A percentile compares a stretch with the other conserved stretches of the same genome.
These are phyloP conservation scores for Furnarius figulus DNA, from an alignment of 2,113 vertebrate genomes.

Conservation along the genomic window DNA sequence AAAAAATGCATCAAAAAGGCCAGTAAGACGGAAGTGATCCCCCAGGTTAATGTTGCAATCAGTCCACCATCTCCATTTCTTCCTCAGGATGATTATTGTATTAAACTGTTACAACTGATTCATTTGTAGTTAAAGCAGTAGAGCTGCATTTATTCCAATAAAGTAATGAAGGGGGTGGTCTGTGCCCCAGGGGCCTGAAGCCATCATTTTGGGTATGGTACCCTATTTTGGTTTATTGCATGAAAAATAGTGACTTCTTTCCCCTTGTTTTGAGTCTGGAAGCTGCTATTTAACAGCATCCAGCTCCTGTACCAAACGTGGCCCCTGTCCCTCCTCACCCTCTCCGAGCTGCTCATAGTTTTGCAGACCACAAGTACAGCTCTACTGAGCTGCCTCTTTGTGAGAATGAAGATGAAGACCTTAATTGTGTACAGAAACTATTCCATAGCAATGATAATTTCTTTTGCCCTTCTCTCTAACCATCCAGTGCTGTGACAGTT, in stretches of 20 bases:
- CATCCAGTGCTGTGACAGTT: neutral
- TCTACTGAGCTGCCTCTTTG: neutral
- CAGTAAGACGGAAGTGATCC: neutral
- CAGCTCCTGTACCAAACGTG: rapidly evolving
- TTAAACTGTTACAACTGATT: neutral
- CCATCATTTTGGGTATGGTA: neutral
- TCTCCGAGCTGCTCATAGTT: neutral
- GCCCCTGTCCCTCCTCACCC: neutral
- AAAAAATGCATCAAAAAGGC: neutral
- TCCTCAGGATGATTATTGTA: neutral
- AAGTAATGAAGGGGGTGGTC: neutral
- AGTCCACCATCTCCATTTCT: neutral
- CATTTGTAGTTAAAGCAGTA: neutral
- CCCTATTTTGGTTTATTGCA: neutral
- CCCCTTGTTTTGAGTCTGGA: neutral
- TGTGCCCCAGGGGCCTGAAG: neutral
- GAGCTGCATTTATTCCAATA: neutral
- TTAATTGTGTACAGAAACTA: neutral
- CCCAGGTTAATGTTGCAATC: neutral
- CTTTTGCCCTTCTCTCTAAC: neutral
- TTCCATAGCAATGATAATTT: neutral
- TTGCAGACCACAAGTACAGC: neutral
- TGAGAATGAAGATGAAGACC: neutral
- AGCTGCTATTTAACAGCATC: neutral
- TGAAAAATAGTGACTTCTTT: neutral